Evolutionary conservation across 2,888 invertebrate genomes (phyloP), one percentile per base, ranked within the genome.

Genomic region (Exocentrus adspersus): DNA sequence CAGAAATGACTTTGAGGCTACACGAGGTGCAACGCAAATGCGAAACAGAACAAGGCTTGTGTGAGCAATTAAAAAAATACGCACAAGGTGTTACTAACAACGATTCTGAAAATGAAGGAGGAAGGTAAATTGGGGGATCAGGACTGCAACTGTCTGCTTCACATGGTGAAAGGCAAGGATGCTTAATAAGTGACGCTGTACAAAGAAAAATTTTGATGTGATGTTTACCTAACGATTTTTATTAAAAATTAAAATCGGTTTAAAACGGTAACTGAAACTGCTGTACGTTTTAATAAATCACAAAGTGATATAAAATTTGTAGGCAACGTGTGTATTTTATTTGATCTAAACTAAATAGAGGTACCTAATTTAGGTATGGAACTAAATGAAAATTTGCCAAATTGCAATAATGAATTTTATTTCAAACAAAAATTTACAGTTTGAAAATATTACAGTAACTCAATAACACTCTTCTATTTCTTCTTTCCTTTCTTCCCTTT

Each of bases 11-110:
- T n/a, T 51, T 79, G 17, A 70, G 74, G 43, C 65, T 78, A 20
- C 79, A 80, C 60, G 79, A 80, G 68, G 71, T 71, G 6, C 71
- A 76, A 65, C 72, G 72, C 41, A 77, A 75, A 64, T 70, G 72
- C 28, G 74, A 75, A 65, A 74, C 77, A 1, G 78, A 79, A 68
- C 65, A 74, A 52, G 73, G 60, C 60, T 63, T 80, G 3, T 75
- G 72, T 37, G 65, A 67, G 7, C 72, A 77, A 30, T 62, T 79
- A 12, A 71, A 75, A n/a, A 64, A 72, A 72, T 45, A 70, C 70
- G 0, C 73, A 77, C 37, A 72, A 72, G 62, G 62, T 70, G 7
- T 65, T 76, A 21, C 69, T 78, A 21, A 64, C 69, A 37, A 63
- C 71, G 2, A 62, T 78, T 10, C 60, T 75, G 48, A 67, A 74